Evolutionary conservation across 2,888 invertebrate genomes (phyloP).

Genomic region (Colletes collaris): DNA sequence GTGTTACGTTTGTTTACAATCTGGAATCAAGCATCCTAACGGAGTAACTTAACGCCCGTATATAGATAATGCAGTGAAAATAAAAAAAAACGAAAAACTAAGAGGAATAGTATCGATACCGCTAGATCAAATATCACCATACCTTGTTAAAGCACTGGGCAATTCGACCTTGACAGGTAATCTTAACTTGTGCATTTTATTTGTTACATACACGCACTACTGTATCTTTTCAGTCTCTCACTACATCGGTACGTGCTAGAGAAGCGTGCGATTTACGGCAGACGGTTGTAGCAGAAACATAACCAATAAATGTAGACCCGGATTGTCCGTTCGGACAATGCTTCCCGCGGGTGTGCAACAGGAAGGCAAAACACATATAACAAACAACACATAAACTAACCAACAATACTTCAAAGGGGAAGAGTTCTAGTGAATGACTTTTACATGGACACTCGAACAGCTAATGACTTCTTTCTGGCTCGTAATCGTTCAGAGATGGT

Average conservation of each 20-base stretch:
- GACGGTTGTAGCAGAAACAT: slow-evolving; percentile 58
- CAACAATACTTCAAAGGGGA: slow-evolving; percentile 67
- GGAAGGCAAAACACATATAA: slow-evolving; percentile 59
- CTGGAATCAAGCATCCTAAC: slow-evolving; percentile 17
- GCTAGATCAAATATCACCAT: slow-evolving; percentile 74
- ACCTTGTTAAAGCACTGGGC: slow-evolving; percentile 80
- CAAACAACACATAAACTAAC: slow-evolving; percentile 73
- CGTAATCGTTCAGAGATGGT: slow-evolving; percentile 59
- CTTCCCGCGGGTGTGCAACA: slow-evolving; percentile 34
- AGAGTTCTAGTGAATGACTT: slow-evolving; percentile 69
- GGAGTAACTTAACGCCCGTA: background rate
- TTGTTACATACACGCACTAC: slow-evolving; percentile 65
- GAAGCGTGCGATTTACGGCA: slow-evolving; percentile 53
- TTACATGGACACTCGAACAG: slow-evolving; percentile 73
- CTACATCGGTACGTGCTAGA: slow-evolving; percentile 55
- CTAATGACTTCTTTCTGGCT: slow-evolving; percentile 59
- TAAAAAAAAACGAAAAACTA: slow-evolving; percentile 18
- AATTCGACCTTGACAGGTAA: slow-evolving; percentile 81
- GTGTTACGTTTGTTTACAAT: slow-evolving; percentile 19
- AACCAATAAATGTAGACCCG: slow-evolving; percentile 61
- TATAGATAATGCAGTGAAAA: slow-evolving; percentile 11
- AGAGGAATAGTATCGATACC: slow-evolving; percentile 62
- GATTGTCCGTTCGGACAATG: slow-evolving; percentile 38
- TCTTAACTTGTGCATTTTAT: slow-evolving; percentile 80
- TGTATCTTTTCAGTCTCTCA: slow-evolving; percentile 54